Evolutionary conservation across 2,888 invertebrate genomes (phyloP).

Genomic region (Andrena haemorrhoa): DNA sequence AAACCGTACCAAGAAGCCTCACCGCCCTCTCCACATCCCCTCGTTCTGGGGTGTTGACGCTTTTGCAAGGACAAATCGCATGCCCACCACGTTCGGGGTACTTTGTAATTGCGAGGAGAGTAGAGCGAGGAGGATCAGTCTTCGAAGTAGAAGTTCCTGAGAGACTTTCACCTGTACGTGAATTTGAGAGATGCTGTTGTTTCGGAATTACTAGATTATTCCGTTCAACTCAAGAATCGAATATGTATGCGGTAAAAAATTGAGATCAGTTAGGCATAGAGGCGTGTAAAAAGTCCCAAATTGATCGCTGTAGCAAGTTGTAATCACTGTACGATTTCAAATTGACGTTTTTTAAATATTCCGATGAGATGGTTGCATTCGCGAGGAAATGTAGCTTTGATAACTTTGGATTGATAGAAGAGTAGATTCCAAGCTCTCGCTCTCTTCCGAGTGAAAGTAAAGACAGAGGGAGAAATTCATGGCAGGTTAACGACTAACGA

Average conservation of each 20-base stretch:
- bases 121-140: neutral
- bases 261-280: too few relatives aligned
- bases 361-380: neutral
- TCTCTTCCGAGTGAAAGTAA: neutral
- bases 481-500: slow-evolving; percentile 25
- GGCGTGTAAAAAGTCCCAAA: too few relatives aligned
- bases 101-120: slow-evolving; percentile 53
- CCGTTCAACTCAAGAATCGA: neutral
- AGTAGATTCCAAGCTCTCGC: too few relatives aligned
- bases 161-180: neutral
- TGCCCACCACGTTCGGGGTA: slow-evolving; percentile 48
- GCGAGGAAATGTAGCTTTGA: too few relatives aligned
- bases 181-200: neutral
- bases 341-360: too few relatives aligned
- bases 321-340: too few relatives aligned
- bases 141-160: slow-evolving; percentile 19
- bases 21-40: slow-evolving; percentile 19
- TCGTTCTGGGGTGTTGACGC: slow-evolving; percentile 15
- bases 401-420: too few relatives aligned
- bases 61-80: slow-evolving; percentile 60
- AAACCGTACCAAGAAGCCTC: slow-evolving; percentile 18
- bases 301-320: too few relatives aligned
- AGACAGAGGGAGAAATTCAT: neutral
- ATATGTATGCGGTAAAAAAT: too few relatives aligned
- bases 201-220: neutral